Percentiles rank a stretch among this genome's conserved stretches.
Conservation (phyloP, 2,888 invertebrate genomes). For the Eueremaeus valkanovi region DNA sequence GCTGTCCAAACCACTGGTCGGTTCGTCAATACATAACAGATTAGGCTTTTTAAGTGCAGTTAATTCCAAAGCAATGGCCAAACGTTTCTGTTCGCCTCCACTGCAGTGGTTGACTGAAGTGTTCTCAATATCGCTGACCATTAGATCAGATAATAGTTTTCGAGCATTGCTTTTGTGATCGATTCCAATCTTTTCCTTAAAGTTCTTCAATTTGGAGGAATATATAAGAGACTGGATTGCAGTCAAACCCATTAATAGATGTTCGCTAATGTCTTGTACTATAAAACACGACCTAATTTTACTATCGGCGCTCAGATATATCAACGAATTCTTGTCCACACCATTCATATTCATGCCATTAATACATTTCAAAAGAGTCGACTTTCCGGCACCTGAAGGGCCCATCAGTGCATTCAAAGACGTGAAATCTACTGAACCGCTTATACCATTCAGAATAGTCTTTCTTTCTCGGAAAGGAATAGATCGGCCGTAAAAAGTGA, state of each 20-base stretch:
- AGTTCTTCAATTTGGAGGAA: conserved; percentile 19
- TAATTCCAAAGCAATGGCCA: conserved; percentile 17
- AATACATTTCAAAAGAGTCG: conserved; percentile 26
- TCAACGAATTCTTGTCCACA: background rate
- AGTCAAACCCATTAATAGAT: conserved; percentile 14
- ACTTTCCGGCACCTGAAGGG: conserved; percentile 32
- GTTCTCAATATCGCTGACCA: background rate
- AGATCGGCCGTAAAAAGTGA: background rate
- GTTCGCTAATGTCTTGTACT: conserved; percentile 3
- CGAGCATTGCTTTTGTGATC: background rate
- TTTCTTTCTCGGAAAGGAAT: background rate
- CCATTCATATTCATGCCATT: background rate
- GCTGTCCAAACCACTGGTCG: conserved; percentile 27
- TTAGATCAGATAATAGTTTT: conserved; percentile 2
- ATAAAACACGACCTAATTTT: conserved; percentile 1
- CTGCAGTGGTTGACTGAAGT: background rate
- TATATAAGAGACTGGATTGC: background rate
- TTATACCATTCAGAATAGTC: conserved; percentile 1
- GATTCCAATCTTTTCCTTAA: background rate
- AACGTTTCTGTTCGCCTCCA: conserved; percentile 24
- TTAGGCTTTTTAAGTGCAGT: conserved; percentile 11
- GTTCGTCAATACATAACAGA: conserved; percentile 25
- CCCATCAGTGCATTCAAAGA: conserved; percentile 31
- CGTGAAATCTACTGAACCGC: background rate
- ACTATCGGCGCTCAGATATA: background rate